Evolutionary conservation across 1,140 invertebrate species (phyloP).

Genomic region (Calliphora vicina): DNA sequence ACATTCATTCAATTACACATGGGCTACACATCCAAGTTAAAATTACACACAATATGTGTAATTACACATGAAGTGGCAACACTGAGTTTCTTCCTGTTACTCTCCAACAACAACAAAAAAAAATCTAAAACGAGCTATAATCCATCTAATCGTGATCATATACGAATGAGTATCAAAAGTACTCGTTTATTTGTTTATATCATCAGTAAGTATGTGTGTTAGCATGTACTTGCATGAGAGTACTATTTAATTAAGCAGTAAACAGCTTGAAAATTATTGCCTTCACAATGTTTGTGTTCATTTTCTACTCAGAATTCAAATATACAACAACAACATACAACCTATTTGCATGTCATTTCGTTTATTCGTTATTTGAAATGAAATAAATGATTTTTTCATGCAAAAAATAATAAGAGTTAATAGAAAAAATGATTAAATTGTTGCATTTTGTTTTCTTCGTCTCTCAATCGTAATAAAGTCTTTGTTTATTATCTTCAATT

Average conservation of each 20-base stretch:
- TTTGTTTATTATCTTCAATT: background rate
- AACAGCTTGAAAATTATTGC: background rate
- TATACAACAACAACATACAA: background rate
- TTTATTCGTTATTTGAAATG: background rate
- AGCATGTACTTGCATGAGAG: too few species aligned
- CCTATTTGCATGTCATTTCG: background rate
- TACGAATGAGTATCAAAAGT: too few species aligned
- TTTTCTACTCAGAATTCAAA: background rate
- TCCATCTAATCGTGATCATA: too few species aligned
- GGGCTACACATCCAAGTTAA: too few species aligned
- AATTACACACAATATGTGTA: too few species aligned
- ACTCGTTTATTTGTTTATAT: too few species aligned
- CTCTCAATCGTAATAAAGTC: background rate
- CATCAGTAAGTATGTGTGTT: background rate
- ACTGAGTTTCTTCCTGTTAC: too few species aligned
- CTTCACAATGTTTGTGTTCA: background rate
- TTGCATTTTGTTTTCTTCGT: background rate
- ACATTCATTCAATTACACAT: too few species aligned
- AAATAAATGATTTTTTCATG: background rate
- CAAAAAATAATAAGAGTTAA: background rate
- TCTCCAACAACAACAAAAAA: background rate
- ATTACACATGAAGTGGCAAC: too few species aligned
- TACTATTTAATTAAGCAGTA: constrained; percentile 17
- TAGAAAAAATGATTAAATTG: background rate
- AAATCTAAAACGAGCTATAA: too few species aligned